Evolutionary conservation across 2,113 vertebrate genomes (phyloP).

Genomic region (Passerina amoena): DNA sequence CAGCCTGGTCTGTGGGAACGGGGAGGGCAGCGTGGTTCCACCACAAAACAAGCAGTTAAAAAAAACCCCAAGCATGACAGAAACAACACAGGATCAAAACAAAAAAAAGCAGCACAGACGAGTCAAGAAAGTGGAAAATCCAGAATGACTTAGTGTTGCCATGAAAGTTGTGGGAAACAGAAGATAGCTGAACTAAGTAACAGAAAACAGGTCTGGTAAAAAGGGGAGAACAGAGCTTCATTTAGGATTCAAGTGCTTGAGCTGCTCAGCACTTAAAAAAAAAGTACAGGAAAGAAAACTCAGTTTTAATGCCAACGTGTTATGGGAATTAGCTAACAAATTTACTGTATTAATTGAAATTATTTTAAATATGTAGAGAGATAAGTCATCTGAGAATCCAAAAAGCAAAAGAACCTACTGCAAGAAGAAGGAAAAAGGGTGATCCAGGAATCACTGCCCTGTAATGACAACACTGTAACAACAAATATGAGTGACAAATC

Average conservation of each 20-base stretch:
- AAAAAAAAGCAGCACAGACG: not conserved
- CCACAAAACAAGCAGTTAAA: not conserved
- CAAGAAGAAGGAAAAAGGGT: not conserved
- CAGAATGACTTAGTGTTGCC: conserved; percentile 10
- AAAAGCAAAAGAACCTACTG: not conserved
- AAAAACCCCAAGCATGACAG: not conserved
- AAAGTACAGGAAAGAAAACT: not conserved
- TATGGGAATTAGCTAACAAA: conserved; percentile 25
- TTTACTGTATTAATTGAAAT: not conserved
- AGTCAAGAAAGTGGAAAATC: conserved; percentile 43
- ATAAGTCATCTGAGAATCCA: not conserved
- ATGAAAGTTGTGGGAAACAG: not conserved
- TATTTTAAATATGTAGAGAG: not conserved
- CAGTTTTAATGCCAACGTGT: not conserved
- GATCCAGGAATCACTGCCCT: not conserved
- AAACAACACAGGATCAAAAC: not conserved
- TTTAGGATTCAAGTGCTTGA: not conserved
- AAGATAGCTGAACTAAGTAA: not conserved
- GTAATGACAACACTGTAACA: not conserved
- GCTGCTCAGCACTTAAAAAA: not conserved
- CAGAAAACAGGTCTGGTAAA: not conserved
- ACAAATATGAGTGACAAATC: not conserved
- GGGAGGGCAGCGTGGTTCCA: not conserved
- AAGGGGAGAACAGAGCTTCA: not conserved
- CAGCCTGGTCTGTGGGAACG: conserved; percentile 29